Evolutionary conservation across 2,888 invertebrate genomes (phyloP).

Genomic region (Formica aserva): DNA sequence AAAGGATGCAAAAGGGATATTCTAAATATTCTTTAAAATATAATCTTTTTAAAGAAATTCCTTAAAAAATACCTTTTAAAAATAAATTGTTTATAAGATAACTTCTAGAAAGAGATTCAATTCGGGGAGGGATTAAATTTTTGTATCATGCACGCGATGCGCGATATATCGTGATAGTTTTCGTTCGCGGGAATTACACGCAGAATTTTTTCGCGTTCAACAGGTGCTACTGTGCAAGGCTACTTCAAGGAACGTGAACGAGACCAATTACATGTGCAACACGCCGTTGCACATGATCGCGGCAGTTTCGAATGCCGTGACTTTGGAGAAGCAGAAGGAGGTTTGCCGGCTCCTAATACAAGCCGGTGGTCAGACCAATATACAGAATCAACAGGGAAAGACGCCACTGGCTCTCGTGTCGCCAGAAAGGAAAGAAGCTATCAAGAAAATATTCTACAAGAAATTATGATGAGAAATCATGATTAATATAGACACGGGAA

Average conservation of each 20-base stretch:
- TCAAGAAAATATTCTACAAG: conserved; percentile 73
- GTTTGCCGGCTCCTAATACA: conserved; percentile 75
- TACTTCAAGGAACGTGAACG: conserved; percentile 71
- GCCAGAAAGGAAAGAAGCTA: conserved; percentile 70
- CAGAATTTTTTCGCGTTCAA: conserved; percentile 18
- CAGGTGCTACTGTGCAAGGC: conserved; percentile 73
- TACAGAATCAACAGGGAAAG: conserved; percentile 75
- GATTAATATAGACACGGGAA: neutral
- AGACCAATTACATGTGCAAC: conserved; percentile 75
- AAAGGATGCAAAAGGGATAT: neutral
- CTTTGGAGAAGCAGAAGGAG: conserved; percentile 74
- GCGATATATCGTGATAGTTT: neutral
- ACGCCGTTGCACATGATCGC: conserved; percentile 80
- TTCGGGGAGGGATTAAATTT: neutral
- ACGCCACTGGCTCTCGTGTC: conserved; percentile 75
- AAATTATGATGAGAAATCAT: conserved; percentile 59
- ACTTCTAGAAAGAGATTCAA: neutral
- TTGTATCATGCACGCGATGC: too few species aligned
- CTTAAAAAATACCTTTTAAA: neutral
- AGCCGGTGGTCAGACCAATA: conserved; percentile 74
- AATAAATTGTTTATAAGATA: neutral
- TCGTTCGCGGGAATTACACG: neutral
- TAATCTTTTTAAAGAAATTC: neutral
- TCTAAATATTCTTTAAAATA: neutral
- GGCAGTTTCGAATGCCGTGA: conserved; percentile 62